Percentiles rank a stretch among this genome's conserved stretches.
Conservation (phyloP, 2,113 vertebrate species). For the Pimephales promelas region DNA sequence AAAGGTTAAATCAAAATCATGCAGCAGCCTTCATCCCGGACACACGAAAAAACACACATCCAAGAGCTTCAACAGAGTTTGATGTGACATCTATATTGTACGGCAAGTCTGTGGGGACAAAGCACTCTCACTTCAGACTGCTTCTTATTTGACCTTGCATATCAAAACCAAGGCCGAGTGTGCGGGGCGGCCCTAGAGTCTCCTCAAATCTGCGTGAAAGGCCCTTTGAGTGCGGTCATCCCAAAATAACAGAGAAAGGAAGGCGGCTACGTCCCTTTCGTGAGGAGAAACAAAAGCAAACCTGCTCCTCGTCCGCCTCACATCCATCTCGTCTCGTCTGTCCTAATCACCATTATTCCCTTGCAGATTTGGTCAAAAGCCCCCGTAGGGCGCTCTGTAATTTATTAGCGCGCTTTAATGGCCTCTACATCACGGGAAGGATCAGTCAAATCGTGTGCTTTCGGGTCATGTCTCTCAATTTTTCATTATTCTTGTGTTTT, state of each 20-base stretch:
- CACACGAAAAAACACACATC: constrained; percentile 3
- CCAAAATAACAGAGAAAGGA: not conserved
- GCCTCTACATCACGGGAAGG: constrained; percentile 66
- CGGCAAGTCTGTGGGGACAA: constrained; percentile 33
- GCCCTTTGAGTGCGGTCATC: constrained; percentile 14
- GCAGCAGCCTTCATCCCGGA: constrained; percentile 43
- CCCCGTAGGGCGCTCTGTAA: constrained; percentile 63
- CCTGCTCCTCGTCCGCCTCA: constrained; percentile 54
- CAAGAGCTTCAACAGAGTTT: constrained; percentile 17
- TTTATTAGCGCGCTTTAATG: constrained; percentile 72
- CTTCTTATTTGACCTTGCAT: constrained; percentile 42
- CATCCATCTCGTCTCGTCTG: constrained; percentile 62
- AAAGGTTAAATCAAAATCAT: constrained; percentile 49
- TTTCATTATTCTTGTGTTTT: constrained; percentile 37
- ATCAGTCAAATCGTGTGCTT: constrained; percentile 65
- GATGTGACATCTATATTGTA: constrained; percentile 54
- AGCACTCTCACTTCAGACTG: constrained; percentile 26
- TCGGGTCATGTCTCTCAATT: constrained; percentile 52
- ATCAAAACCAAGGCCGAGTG: constrained; percentile 36
- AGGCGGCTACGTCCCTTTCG: not conserved
- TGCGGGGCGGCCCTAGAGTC: not conserved
- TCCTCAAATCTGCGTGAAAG: constrained; percentile 37
- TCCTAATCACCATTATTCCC: constrained; percentile 68
- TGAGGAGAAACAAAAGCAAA: constrained; percentile 29
- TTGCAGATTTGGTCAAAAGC: constrained; percentile 65